A percentile compares a stretch with the other conserved stretches of the same genome.
Evolutionary conservation across 2,797 vertebrate genomes (phyloP).

Genomic region (Cottoperca gobio): DNA sequence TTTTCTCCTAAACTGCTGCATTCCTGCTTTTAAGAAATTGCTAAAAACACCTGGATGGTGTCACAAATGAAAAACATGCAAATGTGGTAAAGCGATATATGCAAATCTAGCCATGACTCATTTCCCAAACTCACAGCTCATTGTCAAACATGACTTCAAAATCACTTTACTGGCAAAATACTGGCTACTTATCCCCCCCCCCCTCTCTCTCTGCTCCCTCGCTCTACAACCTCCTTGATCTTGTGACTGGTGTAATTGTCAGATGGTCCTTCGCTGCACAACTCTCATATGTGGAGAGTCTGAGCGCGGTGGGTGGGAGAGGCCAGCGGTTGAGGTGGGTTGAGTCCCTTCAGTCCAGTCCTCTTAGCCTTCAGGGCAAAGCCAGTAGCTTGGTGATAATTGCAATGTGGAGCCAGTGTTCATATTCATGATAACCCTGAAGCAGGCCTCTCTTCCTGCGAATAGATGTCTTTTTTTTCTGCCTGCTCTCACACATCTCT

Average conservation of each 20-base stretch:
- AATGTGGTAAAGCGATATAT: constrained; percentile 60
- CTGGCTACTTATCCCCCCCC: constrained; percentile 28
- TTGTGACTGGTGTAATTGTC: constrained; percentile 78
- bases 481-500: constrained; percentile 55
- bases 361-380: constrained; percentile 66
- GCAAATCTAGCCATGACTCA: constrained; percentile 64
- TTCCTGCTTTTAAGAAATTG: constrained; percentile 30
- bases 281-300: constrained; percentile 68
- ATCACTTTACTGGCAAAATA: constrained; percentile 65
- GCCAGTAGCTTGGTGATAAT: constrained; percentile 75
- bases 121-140: constrained; percentile 69
- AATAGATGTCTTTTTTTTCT: constrained; percentile 61
- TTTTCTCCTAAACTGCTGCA: constrained; percentile 16
- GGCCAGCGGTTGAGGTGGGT: constrained; percentile 60
- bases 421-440: constrained; percentile 74
- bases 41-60: constrained; percentile 21
- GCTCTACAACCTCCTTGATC: constrained; percentile 75
- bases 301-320: constrained; percentile 65
- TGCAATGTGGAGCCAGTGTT: constrained; percentile 67
- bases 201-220: constrained; percentile 47
- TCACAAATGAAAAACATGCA: constrained; percentile 59
- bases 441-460: constrained; percentile 61
- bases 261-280: constrained; percentile 67
- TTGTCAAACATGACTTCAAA: constrained; percentile 73
- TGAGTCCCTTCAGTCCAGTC: constrained; percentile 53